Base-by-base conservation (phyloP, 2,113 vertebrate genomes). In the Melanostigma gelatinosum region DNA sequence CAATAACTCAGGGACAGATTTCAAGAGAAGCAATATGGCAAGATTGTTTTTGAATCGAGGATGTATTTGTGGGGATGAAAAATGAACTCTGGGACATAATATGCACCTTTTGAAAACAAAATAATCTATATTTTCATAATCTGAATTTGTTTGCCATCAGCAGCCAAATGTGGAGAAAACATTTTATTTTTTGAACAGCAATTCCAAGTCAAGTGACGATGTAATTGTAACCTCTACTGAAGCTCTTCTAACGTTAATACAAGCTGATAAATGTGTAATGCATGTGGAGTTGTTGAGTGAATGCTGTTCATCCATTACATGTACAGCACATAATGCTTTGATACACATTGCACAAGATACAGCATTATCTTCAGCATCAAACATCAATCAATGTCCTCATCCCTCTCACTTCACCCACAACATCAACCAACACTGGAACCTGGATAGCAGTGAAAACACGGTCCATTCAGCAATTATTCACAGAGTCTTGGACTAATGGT, bases 401-500 rank as follows among this genome's bases (percentile, higher is more conserved):
- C 72, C 72, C 75, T 88, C 73, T 84, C 80, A 88, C 77, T 80
- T 88, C 78, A 62, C 66, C 74, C 72, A 70, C 77, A 70, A 65
- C 77, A 73, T 77, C 74, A 80, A 46, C 77, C 72, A 73, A 84
- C 83, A 83, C 77, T 87, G 72, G 82, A 92, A 89, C 88, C 87
- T 70, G 83, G 82, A 92, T 87, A 62, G 87, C 80, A 83, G 72
- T 87, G 85, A 88, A 93, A 91, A 89, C 85, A 90, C 77, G 77
- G 77, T 86, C 89, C 84, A 88, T 92, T 93, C 93, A 93, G 89
- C 88, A 93, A 93, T 94, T 93, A 94, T 92, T 93, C 87, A 93
- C 91, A 93, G 88, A 90, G 90, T 89, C 86, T 89, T 93, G 89
- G 87, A 85, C 92, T 93, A 94, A 94, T 90, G 91, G 92, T 66